These are phyloP conservation scores for Platysteira castanea DNA, from an alignment of 2,113 vertebrate species.

Conservation along the genomic window DNA sequence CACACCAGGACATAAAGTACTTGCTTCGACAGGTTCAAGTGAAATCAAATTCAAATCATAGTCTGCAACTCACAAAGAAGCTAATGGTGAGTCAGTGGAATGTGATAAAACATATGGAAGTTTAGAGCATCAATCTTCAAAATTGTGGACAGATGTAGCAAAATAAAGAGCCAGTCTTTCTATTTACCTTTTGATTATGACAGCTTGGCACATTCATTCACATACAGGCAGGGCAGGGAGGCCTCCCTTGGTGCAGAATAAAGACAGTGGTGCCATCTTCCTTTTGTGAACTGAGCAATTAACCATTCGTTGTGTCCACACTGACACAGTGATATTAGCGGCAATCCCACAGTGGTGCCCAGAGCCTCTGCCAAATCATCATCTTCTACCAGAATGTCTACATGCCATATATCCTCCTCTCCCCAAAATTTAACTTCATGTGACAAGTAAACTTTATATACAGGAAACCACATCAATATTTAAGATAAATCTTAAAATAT, in stretches of 20 bases:
- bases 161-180: background rate
- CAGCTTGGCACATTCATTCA: background rate
- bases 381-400: background rate
- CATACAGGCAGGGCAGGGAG: background rate
- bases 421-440: background rate
- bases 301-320: background rate
- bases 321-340: too few relatives aligned
- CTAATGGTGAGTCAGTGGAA: background rate
- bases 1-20: background rate
- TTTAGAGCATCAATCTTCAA: background rate
- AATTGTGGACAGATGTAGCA: background rate
- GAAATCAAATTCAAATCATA: background rate
- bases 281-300: background rate
- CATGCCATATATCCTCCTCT: background rate
- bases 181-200: background rate
- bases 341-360: background rate
- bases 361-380: background rate
- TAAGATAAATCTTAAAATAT: background rate
- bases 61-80: background rate
- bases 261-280: background rate
- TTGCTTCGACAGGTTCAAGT: background rate
- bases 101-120: background rate
- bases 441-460: background rate
- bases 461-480: background rate
- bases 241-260: background rate